Evolutionary conservation across 2,797 vertebrate species (phyloP).

Genomic region (Lycodopsis pacificus): DNA sequence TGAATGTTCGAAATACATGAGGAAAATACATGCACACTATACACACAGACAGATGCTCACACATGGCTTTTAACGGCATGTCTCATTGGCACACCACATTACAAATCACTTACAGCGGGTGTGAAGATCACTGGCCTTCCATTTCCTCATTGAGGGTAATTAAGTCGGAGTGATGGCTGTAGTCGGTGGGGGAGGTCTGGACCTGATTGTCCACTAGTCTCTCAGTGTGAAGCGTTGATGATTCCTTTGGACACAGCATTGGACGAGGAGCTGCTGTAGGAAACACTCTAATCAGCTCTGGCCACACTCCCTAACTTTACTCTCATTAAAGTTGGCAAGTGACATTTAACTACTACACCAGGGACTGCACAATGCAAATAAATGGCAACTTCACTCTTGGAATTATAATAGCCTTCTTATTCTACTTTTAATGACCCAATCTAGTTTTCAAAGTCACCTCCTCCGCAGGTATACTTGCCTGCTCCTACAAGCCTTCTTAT

Average conservation of each 20-base stretch:
- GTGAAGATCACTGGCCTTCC: constrained; percentile 37
- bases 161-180: constrained; percentile 36
- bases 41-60: background rate
- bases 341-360: constrained; percentile 81
- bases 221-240: constrained; percentile 61
- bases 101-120: constrained; percentile 33
- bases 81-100: constrained; percentile 29
- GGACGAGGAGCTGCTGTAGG: constrained; percentile 61
- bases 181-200: constrained; percentile 36
- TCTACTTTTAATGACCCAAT: constrained; percentile 84
- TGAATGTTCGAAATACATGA: background rate
- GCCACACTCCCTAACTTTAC: constrained; percentile 74
- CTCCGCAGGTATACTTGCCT: constrained; percentile 59
- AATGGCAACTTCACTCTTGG: constrained; percentile 76
- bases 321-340: constrained; percentile 82
- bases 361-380: constrained; percentile 81
- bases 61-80: constrained; percentile 30
- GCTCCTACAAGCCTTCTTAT: constrained; percentile 69
- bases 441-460: constrained; percentile 84
- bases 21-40: constrained; percentile 5
- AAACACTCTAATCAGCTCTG: constrained; percentile 76
- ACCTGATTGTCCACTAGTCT: constrained; percentile 50
- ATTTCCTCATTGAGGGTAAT: constrained; percentile 57
- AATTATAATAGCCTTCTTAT: constrained; percentile 82
- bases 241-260: constrained; percentile 63